Evolutionary conservation across 1,140 invertebrate species (phyloP), one percentile per base, ranked within the genome.

Genomic region (Drosophila teissieri): DNA sequence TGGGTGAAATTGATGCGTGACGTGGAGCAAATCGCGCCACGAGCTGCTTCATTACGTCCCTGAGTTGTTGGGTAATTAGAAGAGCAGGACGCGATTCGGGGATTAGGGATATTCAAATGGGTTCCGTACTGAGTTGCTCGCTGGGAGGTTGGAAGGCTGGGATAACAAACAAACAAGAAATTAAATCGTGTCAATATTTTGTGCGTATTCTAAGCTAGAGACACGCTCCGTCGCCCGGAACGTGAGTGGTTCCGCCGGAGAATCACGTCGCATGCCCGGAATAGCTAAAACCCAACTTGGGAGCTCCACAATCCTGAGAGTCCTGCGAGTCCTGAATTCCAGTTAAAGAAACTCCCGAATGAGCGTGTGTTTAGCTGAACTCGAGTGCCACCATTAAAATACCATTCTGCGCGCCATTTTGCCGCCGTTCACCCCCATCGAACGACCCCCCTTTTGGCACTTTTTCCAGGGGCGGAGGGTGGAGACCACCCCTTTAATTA

Each of bases 1-100:
- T 60, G 56, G 48, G 37, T 52, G 42, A 78, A 89, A 80, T 89
- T 74, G 73, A 89, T 57, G 84, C 84, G 69, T 84, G 84, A 73
- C 83, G 72, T 27, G 52, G 48, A 88, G 83, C 83, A 88, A 88
- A 88, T 88, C 76, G 80, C 46, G 68, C 51, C 54, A 68, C 64
- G 68, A 80, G 76, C 53, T 89, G 83, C 83, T 70, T 72, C 83
- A 88, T 88, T 88, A 88, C 76, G 63, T 27, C 53, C 52, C 68
- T 88, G 83, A 88, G 58, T 88, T 88, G 80, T 83, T 60, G 64
- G 53, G 53, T 75, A 86, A 86, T 81, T 86, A 79, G 83, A 73
- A 67, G 67, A 44, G 60, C 39, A 48, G 73, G 57, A 69, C 58
- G 55, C 60, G 52, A 56, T 46, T 55, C 19, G n/a, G 56, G 83